Conservation (phyloP, 2,797 vertebrate genomes). For the Leptodactylus fallax region DNA sequence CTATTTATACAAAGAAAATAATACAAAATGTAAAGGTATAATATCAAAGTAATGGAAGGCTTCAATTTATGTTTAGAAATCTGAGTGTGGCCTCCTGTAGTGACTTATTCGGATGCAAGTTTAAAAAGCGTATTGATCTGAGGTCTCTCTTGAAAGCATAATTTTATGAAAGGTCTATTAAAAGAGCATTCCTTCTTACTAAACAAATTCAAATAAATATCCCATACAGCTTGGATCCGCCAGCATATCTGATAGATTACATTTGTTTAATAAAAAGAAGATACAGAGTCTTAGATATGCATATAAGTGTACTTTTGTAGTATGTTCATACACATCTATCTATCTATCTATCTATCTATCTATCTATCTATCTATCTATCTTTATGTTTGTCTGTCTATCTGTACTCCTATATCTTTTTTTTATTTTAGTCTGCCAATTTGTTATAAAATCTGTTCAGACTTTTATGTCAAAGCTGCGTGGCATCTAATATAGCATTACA, state of each 20-base stretch:
- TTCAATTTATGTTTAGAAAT: slow-evolving; percentile 77
- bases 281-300: neutral
- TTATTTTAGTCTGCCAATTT: neutral
- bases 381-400: neutral
- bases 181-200: slow-evolving; percentile 52
- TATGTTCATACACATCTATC: neutral
- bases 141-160: slow-evolving; percentile 47
- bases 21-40: slow-evolving; percentile 34
- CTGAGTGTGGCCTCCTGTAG: slow-evolving; percentile 83
- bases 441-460: neutral
- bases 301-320: too few species aligned
- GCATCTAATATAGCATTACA: neutral
- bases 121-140: slow-evolving; percentile 70
- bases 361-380: slow-evolving; percentile 20
- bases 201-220: slow-evolving; percentile 48
- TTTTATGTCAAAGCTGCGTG: neutral
- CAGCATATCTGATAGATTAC: neutral
- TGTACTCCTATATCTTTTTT: neutral
- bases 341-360: slow-evolving; percentile 30
- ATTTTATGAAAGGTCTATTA: slow-evolving; percentile 61
- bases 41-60: slow-evolving; percentile 35
- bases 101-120: slow-evolving; percentile 73
- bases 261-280: slow-evolving; percentile 34
- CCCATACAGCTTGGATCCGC: neutral
- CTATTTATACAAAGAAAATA: slow-evolving; percentile 27